Evolutionary conservation across 1,140 invertebrate genomes (phyloP).

Genomic region (Eumaeus atala): DNA sequence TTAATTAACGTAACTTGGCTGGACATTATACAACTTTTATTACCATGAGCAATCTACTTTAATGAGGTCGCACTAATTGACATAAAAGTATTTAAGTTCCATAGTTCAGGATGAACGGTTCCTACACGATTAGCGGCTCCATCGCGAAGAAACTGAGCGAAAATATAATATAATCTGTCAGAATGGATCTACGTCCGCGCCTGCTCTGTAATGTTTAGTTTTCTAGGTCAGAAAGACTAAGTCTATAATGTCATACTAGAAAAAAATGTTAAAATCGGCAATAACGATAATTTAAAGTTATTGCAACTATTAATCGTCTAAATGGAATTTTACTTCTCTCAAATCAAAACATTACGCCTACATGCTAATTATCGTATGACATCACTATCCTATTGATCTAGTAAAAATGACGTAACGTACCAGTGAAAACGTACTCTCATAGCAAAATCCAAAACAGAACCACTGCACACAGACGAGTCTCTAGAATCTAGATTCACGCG

Average conservation of each 20-base stretch:
- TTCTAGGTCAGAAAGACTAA: constrained; percentile 50
- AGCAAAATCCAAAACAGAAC: constrained; percentile 1
- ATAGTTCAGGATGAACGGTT: too few relatives aligned
- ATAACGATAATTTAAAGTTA: too few relatives aligned
- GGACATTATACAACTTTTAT: constrained; percentile 2
- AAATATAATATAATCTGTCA: constrained; percentile 17
- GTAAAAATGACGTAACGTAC: too few relatives aligned
- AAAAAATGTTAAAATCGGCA: too few relatives aligned
- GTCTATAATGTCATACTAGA: too few relatives aligned
- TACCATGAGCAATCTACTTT: not conserved
- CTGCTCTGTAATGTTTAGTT: constrained; percentile 38
- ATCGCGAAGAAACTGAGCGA: not conserved
- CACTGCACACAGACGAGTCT: constrained; percentile 39
- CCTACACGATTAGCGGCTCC: too few relatives aligned
- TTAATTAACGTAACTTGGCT: not conserved
- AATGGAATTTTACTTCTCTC: too few relatives aligned
- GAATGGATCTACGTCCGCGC: constrained; percentile 33
- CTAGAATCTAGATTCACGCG: constrained; percentile 41
- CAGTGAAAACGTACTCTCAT: not conserved
- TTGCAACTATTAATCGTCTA: too few relatives aligned
- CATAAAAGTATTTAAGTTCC: not conserved
- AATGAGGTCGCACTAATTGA: constrained; percentile 8
- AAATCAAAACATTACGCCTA: too few relatives aligned
- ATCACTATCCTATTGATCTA: too few relatives aligned
- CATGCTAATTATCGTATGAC: too few relatives aligned